phyloP scores from a whole-genome alignment of 2,888 invertebrate species.

The Caenorhabditis sp. region DNA sequence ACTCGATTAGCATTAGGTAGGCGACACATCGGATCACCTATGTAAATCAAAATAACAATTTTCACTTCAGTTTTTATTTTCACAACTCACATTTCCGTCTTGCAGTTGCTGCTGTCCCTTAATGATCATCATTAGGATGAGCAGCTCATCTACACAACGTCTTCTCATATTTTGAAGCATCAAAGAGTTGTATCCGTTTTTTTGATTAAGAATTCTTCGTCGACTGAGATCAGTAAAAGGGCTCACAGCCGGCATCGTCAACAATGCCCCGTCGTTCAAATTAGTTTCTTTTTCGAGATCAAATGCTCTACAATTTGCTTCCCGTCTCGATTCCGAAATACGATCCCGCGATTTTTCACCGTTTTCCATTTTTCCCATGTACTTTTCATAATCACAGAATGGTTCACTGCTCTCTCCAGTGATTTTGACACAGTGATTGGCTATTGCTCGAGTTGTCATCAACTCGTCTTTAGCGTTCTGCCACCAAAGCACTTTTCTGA shows the following conservation, averaged over 20 bases:
- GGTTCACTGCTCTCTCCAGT: slow-evolving; percentile 28
- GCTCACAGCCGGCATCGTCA: slow-evolving; percentile 10
- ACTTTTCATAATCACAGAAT: slow-evolving; percentile 20
- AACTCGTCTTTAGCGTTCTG: slow-evolving; percentile 44
- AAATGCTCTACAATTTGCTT: slow-evolving; percentile 12
- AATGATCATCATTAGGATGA: slow-evolving; percentile 39
- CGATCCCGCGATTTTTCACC: slow-evolving; percentile 3
- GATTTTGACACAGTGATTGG: slow-evolving; percentile 31
- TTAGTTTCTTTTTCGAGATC: background rate
- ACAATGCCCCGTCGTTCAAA: slow-evolving; percentile 9
- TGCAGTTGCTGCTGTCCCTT: slow-evolving; percentile 41
- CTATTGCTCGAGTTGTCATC: slow-evolving; percentile 6
- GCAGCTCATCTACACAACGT: slow-evolving; percentile 36
- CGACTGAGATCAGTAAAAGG: slow-evolving; percentile 14
- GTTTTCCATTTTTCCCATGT: slow-evolving; percentile 2
- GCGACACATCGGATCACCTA: slow-evolving; percentile 54
- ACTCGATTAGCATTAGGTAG: slow-evolving; percentile 42
- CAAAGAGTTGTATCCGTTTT: slow-evolving; percentile 17
- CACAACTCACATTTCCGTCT: slow-evolving; percentile 50
- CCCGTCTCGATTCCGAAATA: slow-evolving; percentile 21
- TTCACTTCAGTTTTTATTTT: too few relatives aligned
- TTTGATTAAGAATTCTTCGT: too few relatives aligned
- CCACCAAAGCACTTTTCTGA: slow-evolving; percentile 36
- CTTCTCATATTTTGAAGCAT: slow-evolving; percentile 50
- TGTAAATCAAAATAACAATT: too few relatives aligned